phyloP scores from a whole-genome alignment of 2,113 vertebrate genomes.

The Rhadina sibilatrix region DNA sequence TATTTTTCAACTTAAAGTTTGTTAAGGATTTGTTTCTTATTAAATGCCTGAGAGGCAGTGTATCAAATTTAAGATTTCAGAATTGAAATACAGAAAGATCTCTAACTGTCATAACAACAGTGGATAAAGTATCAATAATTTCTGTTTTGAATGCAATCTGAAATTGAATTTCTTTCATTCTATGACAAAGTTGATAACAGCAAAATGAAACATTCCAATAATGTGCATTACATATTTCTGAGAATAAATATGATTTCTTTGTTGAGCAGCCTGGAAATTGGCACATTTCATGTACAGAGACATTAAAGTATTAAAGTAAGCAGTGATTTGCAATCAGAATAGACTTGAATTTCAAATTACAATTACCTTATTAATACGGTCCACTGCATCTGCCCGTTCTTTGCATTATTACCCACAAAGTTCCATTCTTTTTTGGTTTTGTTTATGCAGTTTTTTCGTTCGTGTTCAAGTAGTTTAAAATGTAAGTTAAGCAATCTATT shows the following conservation, averaged over 20 bases:
- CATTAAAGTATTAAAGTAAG: background rate
- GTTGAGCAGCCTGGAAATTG: background rate
- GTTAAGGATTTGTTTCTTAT: background rate
- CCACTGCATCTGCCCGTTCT: background rate
- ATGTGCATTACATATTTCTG: background rate
- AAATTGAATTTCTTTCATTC: constrained; percentile 61
- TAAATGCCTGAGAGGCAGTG: background rate
- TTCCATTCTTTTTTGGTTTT: background rate
- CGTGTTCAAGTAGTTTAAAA: background rate
- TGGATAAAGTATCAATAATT: constrained; percentile 36
- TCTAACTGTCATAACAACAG: constrained; percentile 22
- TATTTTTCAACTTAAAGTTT: background rate
- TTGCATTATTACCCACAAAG: background rate
- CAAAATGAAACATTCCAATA: constrained; percentile 37
- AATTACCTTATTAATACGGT: background rate
- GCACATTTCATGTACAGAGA: background rate
- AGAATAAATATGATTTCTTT: constrained; percentile 27
- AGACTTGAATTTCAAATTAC: background rate
- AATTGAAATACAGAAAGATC: background rate
- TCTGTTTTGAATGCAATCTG: constrained; percentile 38
- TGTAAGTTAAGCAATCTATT: background rate
- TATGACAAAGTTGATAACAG: constrained; percentile 44
- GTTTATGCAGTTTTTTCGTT: background rate
- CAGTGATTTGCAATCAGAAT: background rate
- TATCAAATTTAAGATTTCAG: constrained; percentile 30